phyloP scores from a whole-genome alignment of 2,797 vertebrate species.

The Natrix natrix region DNA sequence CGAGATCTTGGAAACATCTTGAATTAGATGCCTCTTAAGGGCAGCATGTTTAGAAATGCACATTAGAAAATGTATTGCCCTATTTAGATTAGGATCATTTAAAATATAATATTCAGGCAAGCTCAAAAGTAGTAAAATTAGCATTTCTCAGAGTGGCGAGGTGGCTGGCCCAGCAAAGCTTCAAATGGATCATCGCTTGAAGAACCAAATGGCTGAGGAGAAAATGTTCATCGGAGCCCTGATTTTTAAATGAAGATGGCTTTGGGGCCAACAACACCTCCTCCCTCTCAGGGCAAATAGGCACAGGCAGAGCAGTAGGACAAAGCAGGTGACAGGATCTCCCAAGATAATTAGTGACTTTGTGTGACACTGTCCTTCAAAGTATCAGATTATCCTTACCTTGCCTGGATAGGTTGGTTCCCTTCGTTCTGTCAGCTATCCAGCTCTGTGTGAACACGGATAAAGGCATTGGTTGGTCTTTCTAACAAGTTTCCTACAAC shows the following conservation, averaged over 20 bases:
- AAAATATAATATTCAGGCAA: not conserved
- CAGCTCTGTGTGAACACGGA: not conserved
- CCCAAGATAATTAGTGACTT: not conserved
- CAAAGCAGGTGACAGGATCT: not conserved
- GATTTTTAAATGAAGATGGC: not conserved
- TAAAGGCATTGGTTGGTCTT: not conserved
- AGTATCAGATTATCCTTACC: not conserved
- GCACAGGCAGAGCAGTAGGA: not conserved
- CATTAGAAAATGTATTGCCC: not conserved
- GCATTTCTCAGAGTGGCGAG: not conserved
- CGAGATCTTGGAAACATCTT: not conserved
- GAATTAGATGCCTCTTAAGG: conserved; percentile 30
- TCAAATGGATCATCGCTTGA: not conserved
- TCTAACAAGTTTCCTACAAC: not conserved
- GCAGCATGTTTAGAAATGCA: conserved; percentile 13
- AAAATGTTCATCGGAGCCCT: not conserved
- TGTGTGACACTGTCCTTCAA: not conserved
- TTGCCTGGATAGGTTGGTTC: not conserved
- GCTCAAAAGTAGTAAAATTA: not conserved
- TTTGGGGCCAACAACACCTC: not conserved
- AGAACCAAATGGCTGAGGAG: not conserved
- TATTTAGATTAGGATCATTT: conserved; percentile 5
- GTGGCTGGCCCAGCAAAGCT: not conserved
- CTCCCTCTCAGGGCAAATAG: not conserved
- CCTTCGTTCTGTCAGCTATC: too few species aligned